These are phyloP conservation scores for Catocala sponsa DNA, from an alignment of 2,888 invertebrate genomes.

Conservation along the genomic window DNA sequence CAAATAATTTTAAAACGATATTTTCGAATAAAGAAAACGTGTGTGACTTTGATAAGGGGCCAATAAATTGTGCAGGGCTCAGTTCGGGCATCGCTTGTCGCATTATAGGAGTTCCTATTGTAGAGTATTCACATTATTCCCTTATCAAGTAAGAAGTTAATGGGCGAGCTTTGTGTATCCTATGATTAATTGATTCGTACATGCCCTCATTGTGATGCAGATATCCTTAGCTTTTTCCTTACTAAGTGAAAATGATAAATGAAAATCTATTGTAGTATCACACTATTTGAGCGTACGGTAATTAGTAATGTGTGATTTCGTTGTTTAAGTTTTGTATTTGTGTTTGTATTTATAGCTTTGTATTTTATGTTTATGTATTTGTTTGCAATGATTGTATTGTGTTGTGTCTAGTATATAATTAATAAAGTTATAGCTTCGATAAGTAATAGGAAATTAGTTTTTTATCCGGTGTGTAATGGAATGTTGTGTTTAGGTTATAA, in stretches of 20 bases:
- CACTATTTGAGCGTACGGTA: constrained; percentile 59
- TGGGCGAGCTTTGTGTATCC: constrained; percentile 83
- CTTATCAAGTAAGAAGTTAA: constrained; percentile 87
- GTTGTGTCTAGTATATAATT: constrained; percentile 53
- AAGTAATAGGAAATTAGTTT: constrained; percentile 33
- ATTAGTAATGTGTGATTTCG: constrained; percentile 62
- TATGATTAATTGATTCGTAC: constrained; percentile 86
- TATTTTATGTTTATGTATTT: constrained; percentile 28
- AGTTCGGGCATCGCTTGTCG: constrained; percentile 73
- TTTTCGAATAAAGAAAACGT: constrained; percentile 65
- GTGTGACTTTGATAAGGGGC: constrained; percentile 76
- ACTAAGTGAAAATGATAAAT: constrained; percentile 76
- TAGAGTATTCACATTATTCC: constrained; percentile 82
- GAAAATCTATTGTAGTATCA: constrained; percentile 60
- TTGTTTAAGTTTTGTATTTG: constrained; percentile 34
- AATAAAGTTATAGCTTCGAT: constrained; percentile 53
- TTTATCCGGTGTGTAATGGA: not conserved
- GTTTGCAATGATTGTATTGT: constrained; percentile 36
- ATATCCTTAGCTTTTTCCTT: constrained; percentile 82
- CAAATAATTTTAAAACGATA: constrained; percentile 46
- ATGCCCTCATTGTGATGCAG: constrained; percentile 83
- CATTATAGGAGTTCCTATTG: constrained; percentile 78
- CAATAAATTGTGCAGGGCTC: constrained; percentile 75
- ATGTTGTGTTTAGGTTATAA: not conserved
- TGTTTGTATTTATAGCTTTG: not conserved